These are phyloP conservation scores for Timema cristinae DNA, from an alignment of 2,888 invertebrate species.

Conservation along the genomic window DNA sequence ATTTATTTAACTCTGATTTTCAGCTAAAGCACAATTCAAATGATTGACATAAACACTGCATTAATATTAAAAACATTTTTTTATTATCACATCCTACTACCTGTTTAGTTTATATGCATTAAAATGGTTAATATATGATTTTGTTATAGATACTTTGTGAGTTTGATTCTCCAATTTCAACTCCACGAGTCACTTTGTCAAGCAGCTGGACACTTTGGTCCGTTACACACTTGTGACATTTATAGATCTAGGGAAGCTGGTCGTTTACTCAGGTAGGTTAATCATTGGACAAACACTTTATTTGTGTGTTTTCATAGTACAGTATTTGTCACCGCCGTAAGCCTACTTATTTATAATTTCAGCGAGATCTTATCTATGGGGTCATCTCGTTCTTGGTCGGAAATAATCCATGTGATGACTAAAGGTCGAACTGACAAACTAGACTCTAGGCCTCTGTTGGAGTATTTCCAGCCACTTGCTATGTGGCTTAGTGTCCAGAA, in stretches of 20 bases:
- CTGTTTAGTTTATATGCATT: too few species aligned
- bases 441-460: constrained; percentile 70
- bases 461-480: constrained; percentile 76
- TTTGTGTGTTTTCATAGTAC: too few species aligned
- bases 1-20: too few species aligned
- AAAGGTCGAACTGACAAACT: constrained; percentile 66
- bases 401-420: constrained; percentile 67
- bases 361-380: constrained; percentile 68
- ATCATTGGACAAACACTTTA: too few species aligned
- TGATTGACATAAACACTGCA: too few species aligned
- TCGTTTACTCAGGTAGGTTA: constrained; percentile 61
- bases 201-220: constrained; percentile 66
- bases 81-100: too few species aligned
- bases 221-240: constrained; percentile 76
- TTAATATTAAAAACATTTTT: too few species aligned
- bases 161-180: constrained; percentile 80
- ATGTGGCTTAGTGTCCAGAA: constrained; percentile 76
- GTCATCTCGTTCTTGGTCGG: constrained; percentile 63
- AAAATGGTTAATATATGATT: too few species aligned
- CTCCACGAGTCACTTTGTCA: constrained; percentile 73
- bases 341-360: constrained; percentile 33
- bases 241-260: constrained; percentile 78
- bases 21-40: too few species aligned
- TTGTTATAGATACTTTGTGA: constrained; percentile 68
- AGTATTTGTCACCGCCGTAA: too few species aligned